These are phyloP conservation scores for Pteropus rufus DNA, from an alignment of 2,797 vertebrate species.

Conservation along the genomic window DNA sequence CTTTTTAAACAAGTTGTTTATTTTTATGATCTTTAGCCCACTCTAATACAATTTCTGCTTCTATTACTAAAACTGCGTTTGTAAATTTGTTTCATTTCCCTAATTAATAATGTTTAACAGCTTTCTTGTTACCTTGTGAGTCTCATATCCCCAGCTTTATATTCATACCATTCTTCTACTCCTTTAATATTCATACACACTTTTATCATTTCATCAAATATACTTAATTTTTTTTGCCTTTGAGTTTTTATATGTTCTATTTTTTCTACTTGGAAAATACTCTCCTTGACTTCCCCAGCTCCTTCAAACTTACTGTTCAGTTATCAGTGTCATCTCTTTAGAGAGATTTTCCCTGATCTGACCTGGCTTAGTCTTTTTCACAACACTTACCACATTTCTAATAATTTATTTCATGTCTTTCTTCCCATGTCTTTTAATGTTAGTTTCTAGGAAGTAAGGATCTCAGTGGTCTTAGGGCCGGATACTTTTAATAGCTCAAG, in stretches of 20 bases:
- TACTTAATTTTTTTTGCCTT: not conserved
- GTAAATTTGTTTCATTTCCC: not conserved
- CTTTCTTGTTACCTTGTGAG: not conserved
- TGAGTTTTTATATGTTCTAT: not conserved
- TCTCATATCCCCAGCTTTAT: not conserved
- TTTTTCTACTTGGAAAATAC: not conserved
- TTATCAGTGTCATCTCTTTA: not conserved
- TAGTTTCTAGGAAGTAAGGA: not conserved
- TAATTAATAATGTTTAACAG: not conserved
- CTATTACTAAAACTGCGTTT: not conserved
- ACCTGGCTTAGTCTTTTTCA: not conserved
- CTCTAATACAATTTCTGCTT: not conserved
- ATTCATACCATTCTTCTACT: not conserved
- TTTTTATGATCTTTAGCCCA: not conserved
- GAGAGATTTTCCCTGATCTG: not conserved
- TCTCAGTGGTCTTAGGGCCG: not conserved
- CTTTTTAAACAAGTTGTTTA: not conserved
- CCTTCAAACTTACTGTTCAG: not conserved
- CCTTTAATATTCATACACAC: not conserved
- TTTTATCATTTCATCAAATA: not conserved
- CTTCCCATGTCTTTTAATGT: not conserved
- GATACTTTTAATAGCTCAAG: not conserved
- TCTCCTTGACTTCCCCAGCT: not conserved
- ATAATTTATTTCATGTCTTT: not conserved
- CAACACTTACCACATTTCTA: not conserved